Percentiles rank a stretch among this genome's conserved stretches.
These are phyloP conservation scores for Sebastes reedi DNA, from an alignment of 2,797 vertebrate genomes.

Conservation along the genomic window DNA sequence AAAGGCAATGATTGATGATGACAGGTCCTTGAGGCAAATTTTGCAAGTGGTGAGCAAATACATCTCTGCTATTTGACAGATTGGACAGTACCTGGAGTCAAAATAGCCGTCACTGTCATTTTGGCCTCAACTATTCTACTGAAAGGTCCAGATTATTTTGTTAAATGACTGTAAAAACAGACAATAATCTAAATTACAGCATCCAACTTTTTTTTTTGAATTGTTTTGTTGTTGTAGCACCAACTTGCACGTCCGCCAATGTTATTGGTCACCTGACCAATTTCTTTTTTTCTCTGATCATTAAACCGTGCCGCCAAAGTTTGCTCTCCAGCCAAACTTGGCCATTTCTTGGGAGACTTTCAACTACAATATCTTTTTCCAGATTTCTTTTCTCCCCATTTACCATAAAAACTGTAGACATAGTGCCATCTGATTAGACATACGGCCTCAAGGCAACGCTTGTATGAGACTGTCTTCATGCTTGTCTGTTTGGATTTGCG, in stretches of 20 bases:
- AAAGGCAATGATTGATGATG: neutral
- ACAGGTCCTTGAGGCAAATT: neutral
- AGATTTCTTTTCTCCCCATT: too few species aligned
- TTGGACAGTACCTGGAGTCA: neutral
- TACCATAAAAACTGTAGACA: too few species aligned
- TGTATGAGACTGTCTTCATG: neutral
- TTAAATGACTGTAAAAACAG: neutral
- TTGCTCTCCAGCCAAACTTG: neutral
- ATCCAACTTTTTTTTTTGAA: too few species aligned
- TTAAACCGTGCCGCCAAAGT: accelerated
- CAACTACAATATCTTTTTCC: too few species aligned
- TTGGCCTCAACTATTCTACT: neutral
- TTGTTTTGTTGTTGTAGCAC: neutral
- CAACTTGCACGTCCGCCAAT: neutral
- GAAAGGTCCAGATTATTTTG: neutral
- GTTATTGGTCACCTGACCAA: neutral
- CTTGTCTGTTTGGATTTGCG: neutral
- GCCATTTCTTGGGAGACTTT: too few species aligned
- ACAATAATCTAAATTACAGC: neutral
- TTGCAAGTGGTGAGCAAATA: neutral
- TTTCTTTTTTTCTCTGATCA: neutral
- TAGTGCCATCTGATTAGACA: neutral
- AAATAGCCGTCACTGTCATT: neutral
- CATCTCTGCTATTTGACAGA: neutral
- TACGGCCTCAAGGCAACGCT: neutral